phyloP scores from a whole-genome alignment of 1,140 invertebrate species.

The Calliphora vicina region DNA sequence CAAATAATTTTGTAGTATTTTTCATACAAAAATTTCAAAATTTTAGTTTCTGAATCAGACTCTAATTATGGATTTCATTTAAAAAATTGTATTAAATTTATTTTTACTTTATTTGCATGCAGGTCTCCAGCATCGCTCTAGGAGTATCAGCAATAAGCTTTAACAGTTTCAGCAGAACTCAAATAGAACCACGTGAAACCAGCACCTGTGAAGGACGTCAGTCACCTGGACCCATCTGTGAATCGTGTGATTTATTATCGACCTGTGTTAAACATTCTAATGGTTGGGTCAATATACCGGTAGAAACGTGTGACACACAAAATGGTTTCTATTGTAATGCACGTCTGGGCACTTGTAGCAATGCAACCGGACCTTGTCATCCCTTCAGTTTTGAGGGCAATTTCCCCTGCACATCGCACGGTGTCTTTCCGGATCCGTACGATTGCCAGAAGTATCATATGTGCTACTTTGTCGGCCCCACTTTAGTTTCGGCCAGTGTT shows the following conservation, averaged over 20 bases:
- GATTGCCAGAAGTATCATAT: conserved; percentile 63
- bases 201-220: conserved; percentile 53
- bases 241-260: conserved; percentile 57
- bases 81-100: too few relatives aligned
- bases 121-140: neutral
- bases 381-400: conserved; percentile 58
- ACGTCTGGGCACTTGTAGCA: conserved; percentile 50
- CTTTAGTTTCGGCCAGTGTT: conserved; percentile 49
- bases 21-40: too few relatives aligned
- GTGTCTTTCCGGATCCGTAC: conserved; percentile 63
- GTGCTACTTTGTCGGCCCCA: conserved; percentile 55
- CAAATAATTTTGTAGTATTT: too few relatives aligned
- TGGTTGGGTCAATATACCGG: conserved; percentile 59
- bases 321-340: conserved; percentile 60
- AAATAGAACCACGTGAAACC: conserved; percentile 52
- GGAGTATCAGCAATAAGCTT: neutral
- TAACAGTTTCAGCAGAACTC: neutral
- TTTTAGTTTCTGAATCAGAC: too few relatives aligned
- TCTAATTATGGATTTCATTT: too few relatives aligned
- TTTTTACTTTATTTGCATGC: too few relatives aligned
- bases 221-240: conserved; percentile 56
- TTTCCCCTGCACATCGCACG: conserved; percentile 60
- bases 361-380: conserved; percentile 58
- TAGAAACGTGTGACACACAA: conserved; percentile 56
- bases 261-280: conserved; percentile 58